Base-by-base conservation (phyloP, 1,140 invertebrate genomes). In the Callitettix versicolor region DNA sequence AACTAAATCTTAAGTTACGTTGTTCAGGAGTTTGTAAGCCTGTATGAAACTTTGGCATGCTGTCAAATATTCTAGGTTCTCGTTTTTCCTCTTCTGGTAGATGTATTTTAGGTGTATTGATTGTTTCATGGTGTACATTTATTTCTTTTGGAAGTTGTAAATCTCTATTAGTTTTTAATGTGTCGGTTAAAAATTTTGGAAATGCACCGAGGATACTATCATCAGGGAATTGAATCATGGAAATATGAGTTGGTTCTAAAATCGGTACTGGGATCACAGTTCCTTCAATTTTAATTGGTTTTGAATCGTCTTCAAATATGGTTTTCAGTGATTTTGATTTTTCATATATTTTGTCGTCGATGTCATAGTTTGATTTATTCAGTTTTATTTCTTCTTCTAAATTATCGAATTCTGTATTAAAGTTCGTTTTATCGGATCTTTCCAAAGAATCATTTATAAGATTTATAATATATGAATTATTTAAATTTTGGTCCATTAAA, bases 61-160 rank as follows among this genome's bases (percentile, higher is more conserved):
- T 64, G 15, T 64, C 63, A 57, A 63, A 63, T 20, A 64, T 20
- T 43, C 58, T 61, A 38, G 64, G 62, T 49, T 62, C 61, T 38
- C 64, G 44, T 55, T 33, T 44, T 30, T 52, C 36, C 18, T 53
- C 24, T 2, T 22, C 22, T 44, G 42, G 21, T 3, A 9, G 3
- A 15, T 33, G 5, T 14, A 33, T 33, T 49, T 21, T 15, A 4
- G 47, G 47, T 49, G 22, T 54, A 41, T 44, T 54, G 18, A 42
- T 54, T 15, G 41, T 17, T 26, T 44, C 52, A 11, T n/a, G 24
- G 12, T 15, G 9, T 42, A 41, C 50, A 38, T 55, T 38, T 0
- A n/a, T 40, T 14, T 2, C 26, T 44, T 46, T 24, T 6, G 42
- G 24, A 34, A 38, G 34, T 44, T 47, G 24, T 46, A 14, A n/a